Conservation (phyloP, 2,888 invertebrate genomes). For the Lasioglossum figueresi region DNA sequence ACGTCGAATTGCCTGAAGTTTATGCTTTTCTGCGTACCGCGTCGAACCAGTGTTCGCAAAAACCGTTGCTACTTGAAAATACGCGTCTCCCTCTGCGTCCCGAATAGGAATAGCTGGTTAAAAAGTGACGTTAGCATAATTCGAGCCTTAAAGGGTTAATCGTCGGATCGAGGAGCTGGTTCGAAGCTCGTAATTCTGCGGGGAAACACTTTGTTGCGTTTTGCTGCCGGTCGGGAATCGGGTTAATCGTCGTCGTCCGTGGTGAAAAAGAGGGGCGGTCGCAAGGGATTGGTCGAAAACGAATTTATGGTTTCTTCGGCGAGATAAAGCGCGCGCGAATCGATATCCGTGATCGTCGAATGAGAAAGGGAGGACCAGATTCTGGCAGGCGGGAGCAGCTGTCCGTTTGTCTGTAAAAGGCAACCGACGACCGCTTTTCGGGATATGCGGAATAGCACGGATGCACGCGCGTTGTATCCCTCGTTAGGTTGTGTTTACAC, state of each 20-base stretch:
- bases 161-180: slow-evolving; percentile 4
- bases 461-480: slow-evolving; percentile 33
- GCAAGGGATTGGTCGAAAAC: slow-evolving; percentile 2
- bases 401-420: slow-evolving; percentile 59
- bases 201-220: slow-evolving; percentile 24
- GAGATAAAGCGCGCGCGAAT: slow-evolving; percentile 42
- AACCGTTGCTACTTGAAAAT: background rate
- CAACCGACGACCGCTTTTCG: slow-evolving; percentile 53
- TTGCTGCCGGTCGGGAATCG: slow-evolving; percentile 25
- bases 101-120: slow-evolving; percentile 11
- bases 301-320: slow-evolving; percentile 14
- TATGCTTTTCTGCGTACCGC: background rate
- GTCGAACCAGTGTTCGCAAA: background rate
- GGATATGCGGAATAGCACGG: slow-evolving; percentile 52
- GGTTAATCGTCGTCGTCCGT: slow-evolving; percentile 41
- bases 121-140: slow-evolving; percentile 14
- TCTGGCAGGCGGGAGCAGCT: slow-evolving; percentile 51
- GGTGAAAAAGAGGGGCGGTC: background rate
- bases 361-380: slow-evolving; percentile 53
- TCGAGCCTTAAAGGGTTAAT: slow-evolving; percentile 13
- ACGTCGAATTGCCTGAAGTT: background rate
- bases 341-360: slow-evolving; percentile 48
- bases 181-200: background rate
- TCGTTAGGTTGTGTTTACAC: slow-evolving; percentile 40
- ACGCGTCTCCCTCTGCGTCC: background rate